Percentiles rank a stretch among this genome's conserved stretches.
These are phyloP conservation scores for Metridium senile DNA, from an alignment of 92 coral and sea anemone species.

Conservation along the genomic window DNA sequence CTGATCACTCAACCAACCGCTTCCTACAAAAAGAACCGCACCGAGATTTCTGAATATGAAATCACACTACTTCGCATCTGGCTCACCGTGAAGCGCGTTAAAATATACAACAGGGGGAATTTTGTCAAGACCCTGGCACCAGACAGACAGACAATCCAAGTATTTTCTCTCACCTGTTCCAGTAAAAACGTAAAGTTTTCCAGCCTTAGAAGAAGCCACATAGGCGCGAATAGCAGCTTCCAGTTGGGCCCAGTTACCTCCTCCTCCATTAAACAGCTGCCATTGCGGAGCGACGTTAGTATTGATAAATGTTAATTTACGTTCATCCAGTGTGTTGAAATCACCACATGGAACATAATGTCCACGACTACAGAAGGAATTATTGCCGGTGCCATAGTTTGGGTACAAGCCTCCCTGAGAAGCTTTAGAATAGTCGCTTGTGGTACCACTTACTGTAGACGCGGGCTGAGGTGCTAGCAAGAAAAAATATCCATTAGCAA, in stretches of 20 bases:
- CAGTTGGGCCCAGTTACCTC: constrained; percentile 7
- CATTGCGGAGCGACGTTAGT: constrained; percentile 48
- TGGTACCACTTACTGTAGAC: not conserved
- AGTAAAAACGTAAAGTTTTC: constrained; percentile 1
- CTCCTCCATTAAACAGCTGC: constrained; percentile 16
- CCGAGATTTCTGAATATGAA: no score
- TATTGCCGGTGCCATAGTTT: not conserved
- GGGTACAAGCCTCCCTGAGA: not conserved
- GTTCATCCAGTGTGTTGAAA: not conserved
- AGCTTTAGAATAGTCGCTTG: not conserved
- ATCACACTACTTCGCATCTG: no score
- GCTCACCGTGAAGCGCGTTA: no score
- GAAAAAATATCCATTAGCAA: not conserved
- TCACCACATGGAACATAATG: not conserved
- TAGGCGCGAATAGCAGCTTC: constrained; percentile 3
- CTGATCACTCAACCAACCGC: no score
- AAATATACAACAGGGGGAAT: no score
- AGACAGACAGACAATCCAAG: not conserved
- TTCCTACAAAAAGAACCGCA: no score
- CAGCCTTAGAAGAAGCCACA: not conserved
- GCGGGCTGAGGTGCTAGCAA: not conserved
- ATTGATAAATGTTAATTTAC: constrained; percentile 13
- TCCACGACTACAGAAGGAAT: not conserved
- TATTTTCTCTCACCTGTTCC: constrained; percentile 2
- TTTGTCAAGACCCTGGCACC: no score